Evolutionary conservation across 2,888 invertebrate genomes (phyloP), one percentile per base, ranked within the genome.

Genomic region (Plutella xylostella): DNA sequence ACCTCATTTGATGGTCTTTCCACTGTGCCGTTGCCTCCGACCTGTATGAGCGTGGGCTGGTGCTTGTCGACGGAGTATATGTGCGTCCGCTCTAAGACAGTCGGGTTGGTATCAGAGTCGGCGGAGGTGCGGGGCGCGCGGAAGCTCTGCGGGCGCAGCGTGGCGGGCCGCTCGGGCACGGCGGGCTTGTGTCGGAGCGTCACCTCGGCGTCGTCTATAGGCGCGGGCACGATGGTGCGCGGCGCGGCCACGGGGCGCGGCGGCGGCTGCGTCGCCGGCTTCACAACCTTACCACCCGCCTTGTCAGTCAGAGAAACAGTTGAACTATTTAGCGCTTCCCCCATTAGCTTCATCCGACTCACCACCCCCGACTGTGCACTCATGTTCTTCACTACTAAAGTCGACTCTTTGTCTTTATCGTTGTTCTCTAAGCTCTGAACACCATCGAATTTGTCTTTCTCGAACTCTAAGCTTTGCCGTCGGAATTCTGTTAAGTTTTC

Each of bases 121-220:
- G 52, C 55, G 34, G 76, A 74, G 51, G 65, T 68, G 43, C 80
- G 70, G 43, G 73, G 65, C 45, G 68, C 79, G 48, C 85, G 72
- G 64, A 83, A 86, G 64, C 78, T 84, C 45, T 87, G 88, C 54
- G 87, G 86, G 17, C 87, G 84, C 47, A 92, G 76, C 38, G 89
- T 88, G 33, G 90, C 88, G 41, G 93, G 93, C 45, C 94, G 86
- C 68, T 93, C 92, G 42, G 94, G 94, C 53, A 94, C 88, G 42
- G 90, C 91, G 5, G 94, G 94, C 71, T 94, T 94, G 63, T 87
- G 79, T 20, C 89, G 83, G 52, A 89, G 65, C 60, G 84, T 85
- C 37, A 89, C 87, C 38, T 69, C 72, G 25, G 58, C 70, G 20
- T 70, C 70, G 19, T 64, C 63, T 14, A 63, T 66, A 51, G 60